Evolutionary conservation across 2,797 vertebrate genomes (phyloP), one percentile per base, ranked within the genome.

Genomic region (Lithobates sylvaticus): DNA sequence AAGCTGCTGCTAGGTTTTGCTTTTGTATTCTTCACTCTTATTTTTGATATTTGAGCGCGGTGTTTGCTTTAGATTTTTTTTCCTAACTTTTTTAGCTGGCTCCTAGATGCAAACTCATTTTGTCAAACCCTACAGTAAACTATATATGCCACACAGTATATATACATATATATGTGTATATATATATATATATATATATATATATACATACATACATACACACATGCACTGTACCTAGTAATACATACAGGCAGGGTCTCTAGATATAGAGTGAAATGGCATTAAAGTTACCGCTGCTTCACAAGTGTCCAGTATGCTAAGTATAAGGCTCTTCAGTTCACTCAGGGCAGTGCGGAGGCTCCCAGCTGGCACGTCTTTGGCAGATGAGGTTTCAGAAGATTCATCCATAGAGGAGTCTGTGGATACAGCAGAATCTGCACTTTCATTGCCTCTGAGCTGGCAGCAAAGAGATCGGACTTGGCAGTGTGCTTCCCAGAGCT

Each of bases 401-500:
- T 99, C 98, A 23, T 99, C 98, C 97, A 99, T 99, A 26, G 97
- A 99, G 84, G 97, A 98, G 92, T 99, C 97, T 0, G 97, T 99
- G 90, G 97, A 99, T 89, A 98, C 95, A 0, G 97, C 97, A 0
- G 97, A 99, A 91, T 99, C 98, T 0, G 97, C 98, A 39, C 98
- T 95, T 90, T 98, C 97, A 0, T 96, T 99, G 32, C 97, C 98
- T 42, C 97, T 93, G 34, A 99, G 96, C 88, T 99, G 97, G 10
- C 96, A 97, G 94, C 98, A 99, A 78, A 99, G 96, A 1, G 97
- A 96, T 7, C 97, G 94, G 10, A 99, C 97, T 83, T 99, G 98
- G 88, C 97, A 98, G 89, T 97, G 98, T 0, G 97, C 97, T 91
- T 99, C 97, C 97, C 97, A 99, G 29, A 99, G 95, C 94, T 99